Evolutionary conservation across 2,113 vertebrate genomes (phyloP).

Genomic region (Lonchura striata): DNA sequence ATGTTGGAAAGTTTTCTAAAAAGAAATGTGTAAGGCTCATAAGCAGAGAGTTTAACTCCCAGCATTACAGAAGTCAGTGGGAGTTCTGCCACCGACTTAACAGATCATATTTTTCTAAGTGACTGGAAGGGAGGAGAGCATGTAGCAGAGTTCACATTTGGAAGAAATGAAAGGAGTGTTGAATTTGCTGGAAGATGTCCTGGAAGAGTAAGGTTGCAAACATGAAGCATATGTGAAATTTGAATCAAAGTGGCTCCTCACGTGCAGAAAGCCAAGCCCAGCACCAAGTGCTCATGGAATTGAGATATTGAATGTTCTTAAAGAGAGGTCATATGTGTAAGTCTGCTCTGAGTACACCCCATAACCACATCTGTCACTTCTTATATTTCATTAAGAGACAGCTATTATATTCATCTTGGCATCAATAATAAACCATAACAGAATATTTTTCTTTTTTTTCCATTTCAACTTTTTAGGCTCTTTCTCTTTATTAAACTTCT

Average conservation of each 20-base stretch:
- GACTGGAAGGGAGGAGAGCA: not conserved
- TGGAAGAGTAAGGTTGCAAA: constrained; percentile 6
- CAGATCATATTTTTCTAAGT: not conserved
- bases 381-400: not conserved
- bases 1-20: constrained; percentile 1
- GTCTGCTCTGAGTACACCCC: not conserved
- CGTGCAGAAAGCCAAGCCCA: not conserved
- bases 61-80: constrained; percentile 21
- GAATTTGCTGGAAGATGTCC: constrained; percentile 19
- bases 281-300: not conserved
- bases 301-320: not conserved
- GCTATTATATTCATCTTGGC: not conserved
- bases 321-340: not conserved
- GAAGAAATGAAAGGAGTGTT: constrained; percentile 8
- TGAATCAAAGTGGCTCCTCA: not conserved
- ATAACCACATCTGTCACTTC: not conserved
- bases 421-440: not conserved
- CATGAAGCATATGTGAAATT: not conserved
- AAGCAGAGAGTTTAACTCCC: constrained; percentile 13
- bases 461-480: not conserved
- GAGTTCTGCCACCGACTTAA: constrained; percentile 36
- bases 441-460: not conserved
- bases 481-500: not conserved
- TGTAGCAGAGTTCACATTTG: not conserved
- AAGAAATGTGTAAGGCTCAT: not conserved